Evolutionary conservation across 2,888 invertebrate genomes (phyloP), one percentile per base, ranked within the genome.

Genomic region (Caenorhabditis angaria): DNA sequence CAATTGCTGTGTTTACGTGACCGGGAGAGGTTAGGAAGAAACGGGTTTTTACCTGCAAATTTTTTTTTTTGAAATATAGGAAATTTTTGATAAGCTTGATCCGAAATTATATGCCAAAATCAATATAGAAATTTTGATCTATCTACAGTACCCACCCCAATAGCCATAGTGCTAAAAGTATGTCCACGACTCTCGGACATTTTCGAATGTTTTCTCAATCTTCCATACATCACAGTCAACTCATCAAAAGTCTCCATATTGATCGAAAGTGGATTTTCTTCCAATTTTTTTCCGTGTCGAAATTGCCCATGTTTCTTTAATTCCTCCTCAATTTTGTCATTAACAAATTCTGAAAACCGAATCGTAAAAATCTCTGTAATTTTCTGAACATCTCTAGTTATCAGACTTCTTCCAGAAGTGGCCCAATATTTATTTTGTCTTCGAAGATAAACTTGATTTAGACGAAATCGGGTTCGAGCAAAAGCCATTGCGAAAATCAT

Each of bases 391-490:
- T 80, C 80, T 56, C 80, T 63, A 1, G 76, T 77, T 29, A 73
- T 75, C 20, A 80, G 60, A 54, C 75, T 78, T 22, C 80, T 32
- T 25, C 80, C 78, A 3, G 76, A 70, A 20, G 75, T 80, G 14
- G 80, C 73, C 80, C 80, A 80, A 48, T 70, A 70, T 73, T 63
- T 61, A 48, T 80, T 68, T 60, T 80, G 80, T 35, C 77, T 24
- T 35, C 76, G 69, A 4, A 82, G 63, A 51, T 73, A 68, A n/a
- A 82, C 80, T 69, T 82, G 80, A 57, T 82, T 80, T 47, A 82
- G 60, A n/a, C 82, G 61, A 54, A 82, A 82, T 12, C 82, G 53
- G 8, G 80, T 81, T 56, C 81, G 62, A 8, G 77, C 62, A 47
- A 81, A 77, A 10, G 80, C 78, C 76, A 82, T 81, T 0, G 70